phyloP scores from a whole-genome alignment of 2,888 invertebrate species.

The Spisula solida region DNA sequence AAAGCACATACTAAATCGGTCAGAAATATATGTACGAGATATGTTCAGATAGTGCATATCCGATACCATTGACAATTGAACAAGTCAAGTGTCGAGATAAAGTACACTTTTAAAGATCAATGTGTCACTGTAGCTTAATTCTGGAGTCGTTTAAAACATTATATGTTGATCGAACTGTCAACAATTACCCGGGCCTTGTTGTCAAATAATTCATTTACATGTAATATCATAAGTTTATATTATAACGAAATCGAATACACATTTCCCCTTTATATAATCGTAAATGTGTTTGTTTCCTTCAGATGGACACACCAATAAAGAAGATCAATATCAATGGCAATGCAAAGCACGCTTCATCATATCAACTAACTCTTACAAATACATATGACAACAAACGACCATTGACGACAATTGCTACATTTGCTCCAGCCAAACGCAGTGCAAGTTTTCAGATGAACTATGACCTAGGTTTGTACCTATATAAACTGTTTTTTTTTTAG shows the following conservation, averaged over 20 bases:
- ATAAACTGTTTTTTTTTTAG: constrained; percentile 90
- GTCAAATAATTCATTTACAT: background rate
- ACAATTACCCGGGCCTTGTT: too few relatives aligned
- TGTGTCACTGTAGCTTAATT: too few relatives aligned
- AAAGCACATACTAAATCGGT: too few relatives aligned
- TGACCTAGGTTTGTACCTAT: constrained; percentile 64
- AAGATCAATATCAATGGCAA: constrained; percentile 73
- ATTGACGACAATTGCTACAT: constrained; percentile 66
- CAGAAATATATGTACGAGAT: too few relatives aligned
- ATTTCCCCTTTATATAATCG: background rate
- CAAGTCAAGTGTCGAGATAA: background rate
- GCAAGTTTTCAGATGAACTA: constrained; percentile 71
- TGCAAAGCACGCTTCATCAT: constrained; percentile 66
- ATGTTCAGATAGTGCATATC: too few relatives aligned
- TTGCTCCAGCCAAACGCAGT: constrained; percentile 62
- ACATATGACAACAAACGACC: constrained; percentile 68
- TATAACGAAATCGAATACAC: background rate
- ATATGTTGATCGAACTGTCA: background rate
- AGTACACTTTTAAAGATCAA: background rate
- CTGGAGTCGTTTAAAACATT: too few relatives aligned
- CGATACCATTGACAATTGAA: background rate
- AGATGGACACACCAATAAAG: constrained; percentile 77
- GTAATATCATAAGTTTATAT: background rate
- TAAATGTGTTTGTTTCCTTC: background rate
- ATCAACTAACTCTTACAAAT: constrained; percentile 65